Evolutionary conservation across 1,140 invertebrate species (phyloP).

Genomic region (Drosophila bipectinata): DNA sequence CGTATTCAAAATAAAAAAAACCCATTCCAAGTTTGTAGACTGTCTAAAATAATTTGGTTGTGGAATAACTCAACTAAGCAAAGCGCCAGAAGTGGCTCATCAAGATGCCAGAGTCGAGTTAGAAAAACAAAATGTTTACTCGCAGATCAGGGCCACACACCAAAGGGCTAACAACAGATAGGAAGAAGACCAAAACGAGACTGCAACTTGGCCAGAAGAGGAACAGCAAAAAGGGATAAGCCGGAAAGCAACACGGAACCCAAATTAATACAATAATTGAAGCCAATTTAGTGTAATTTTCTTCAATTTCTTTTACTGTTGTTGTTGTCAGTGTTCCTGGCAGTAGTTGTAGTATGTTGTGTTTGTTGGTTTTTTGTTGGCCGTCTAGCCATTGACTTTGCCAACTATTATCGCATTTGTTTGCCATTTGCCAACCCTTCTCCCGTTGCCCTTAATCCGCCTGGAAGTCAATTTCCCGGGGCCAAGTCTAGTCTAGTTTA

Average conservation of each 20-base stretch:
- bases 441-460: slow-evolving; percentile 41
- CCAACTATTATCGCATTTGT: slow-evolving; percentile 81
- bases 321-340: slow-evolving; percentile 29
- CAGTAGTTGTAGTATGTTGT: slow-evolving; percentile 20
- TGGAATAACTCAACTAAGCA: slow-evolving; percentile 78
- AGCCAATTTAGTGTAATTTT: slow-evolving; percentile 84
- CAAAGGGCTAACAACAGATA: slow-evolving; percentile 1
- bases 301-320: slow-evolving; percentile 63
- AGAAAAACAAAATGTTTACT: slow-evolving; percentile 75
- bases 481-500: slow-evolving; percentile 24
- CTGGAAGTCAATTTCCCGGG: slow-evolving; percentile 57
- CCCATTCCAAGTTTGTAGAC: slow-evolving; percentile 8
- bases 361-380: slow-evolving; percentile 23
- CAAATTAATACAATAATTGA: slow-evolving; percentile 84
- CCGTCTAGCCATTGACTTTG: slow-evolving; percentile 75
- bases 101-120: slow-evolving; percentile 73
- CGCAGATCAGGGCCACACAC: slow-evolving; percentile 36
- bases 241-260: slow-evolving; percentile 83
- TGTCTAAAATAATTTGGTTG: slow-evolving; percentile 71
- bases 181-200: slow-evolving; percentile 24
- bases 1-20: not conserved
- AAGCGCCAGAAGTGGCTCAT: slow-evolving; percentile 56
- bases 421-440: slow-evolving; percentile 70
- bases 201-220: slow-evolving; percentile 35
- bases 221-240: slow-evolving; percentile 73